phyloP scores from a whole-genome alignment of 2,113 vertebrate genomes.

The Microcebus griseorufus region DNA sequence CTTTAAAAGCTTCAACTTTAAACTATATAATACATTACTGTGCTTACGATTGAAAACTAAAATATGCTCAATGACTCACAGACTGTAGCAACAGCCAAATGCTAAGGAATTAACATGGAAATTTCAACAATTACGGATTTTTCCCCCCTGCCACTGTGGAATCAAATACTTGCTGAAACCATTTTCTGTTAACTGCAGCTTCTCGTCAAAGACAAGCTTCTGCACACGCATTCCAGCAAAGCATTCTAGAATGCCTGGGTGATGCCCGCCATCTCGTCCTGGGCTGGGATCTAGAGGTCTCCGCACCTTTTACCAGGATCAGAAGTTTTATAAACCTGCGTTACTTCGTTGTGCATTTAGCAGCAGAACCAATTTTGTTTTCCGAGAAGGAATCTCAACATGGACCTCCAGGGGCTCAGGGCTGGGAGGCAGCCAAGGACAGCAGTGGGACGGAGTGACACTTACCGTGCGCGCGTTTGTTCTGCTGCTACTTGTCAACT shows the following conservation, averaged over 20 bases:
- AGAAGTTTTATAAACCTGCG: background rate
- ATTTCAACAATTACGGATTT: slow-evolving; percentile 66
- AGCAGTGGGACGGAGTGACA: too few relatives aligned
- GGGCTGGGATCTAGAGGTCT: background rate
- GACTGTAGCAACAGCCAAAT: slow-evolving; percentile 49
- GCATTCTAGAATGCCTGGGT: rapidly evolving
- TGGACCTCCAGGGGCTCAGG: background rate
- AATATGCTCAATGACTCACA: slow-evolving; percentile 54
- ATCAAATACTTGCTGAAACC: background rate
- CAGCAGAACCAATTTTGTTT: background rate
- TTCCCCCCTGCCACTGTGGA: background rate
- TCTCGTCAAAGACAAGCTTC: background rate
- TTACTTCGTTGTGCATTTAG: background rate
- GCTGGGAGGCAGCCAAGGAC: rapidly evolving
- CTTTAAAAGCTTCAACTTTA: slow-evolving; percentile 76
- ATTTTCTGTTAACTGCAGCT: background rate
- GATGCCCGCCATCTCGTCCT: background rate
- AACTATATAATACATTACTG: slow-evolving; percentile 68
- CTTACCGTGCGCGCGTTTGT: rapidly evolving
- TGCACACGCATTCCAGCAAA: too few relatives aligned
- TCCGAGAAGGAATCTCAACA: background rate
- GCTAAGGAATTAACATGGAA: slow-evolving; percentile 66
- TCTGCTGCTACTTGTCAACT: background rate
- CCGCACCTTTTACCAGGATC: background rate
- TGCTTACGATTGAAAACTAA: slow-evolving; percentile 70